These are phyloP conservation scores for Eubasilissa regina DNA, from an alignment of 1,140 invertebrate species.

Conservation along the genomic window DNA sequence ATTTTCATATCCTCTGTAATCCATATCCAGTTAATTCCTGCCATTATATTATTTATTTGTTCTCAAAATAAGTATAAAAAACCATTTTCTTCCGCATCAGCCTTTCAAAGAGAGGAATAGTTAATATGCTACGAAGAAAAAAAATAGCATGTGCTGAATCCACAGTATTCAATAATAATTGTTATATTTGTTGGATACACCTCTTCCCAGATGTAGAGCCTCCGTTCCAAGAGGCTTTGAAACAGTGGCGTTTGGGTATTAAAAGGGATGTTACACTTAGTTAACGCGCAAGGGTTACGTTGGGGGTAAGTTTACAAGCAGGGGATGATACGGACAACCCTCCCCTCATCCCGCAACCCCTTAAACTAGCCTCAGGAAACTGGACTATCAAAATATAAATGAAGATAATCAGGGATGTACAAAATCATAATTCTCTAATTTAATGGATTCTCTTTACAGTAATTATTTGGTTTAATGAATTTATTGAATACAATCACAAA, in stretches of 20 bases:
- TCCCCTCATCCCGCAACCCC: slow-evolving; percentile 3
- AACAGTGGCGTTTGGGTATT: slow-evolving; percentile 49
- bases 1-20: too few relatives aligned
- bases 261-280: slow-evolving; percentile 59
- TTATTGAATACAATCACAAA: too few relatives aligned
- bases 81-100: too few relatives aligned
- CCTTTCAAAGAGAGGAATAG: too few relatives aligned
- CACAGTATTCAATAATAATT: too few relatives aligned
- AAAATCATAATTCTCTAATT: background rate
- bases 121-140: too few relatives aligned
- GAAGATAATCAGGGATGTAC: background rate
- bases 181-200: background rate
- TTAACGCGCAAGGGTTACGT: slow-evolving; percentile 53
- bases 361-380: slow-evolving; percentile 11
- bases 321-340: slow-evolving; percentile 42
- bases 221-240: slow-evolving; percentile 46
- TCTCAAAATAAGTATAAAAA: too few relatives aligned
- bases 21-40: too few relatives aligned
- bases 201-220: background rate
- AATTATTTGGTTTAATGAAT: too few relatives aligned
- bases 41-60: too few relatives aligned
- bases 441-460: too few relatives aligned
- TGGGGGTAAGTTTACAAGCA: slow-evolving; percentile 54
- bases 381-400: slow-evolving; percentile 32
- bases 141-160: too few relatives aligned